Evolutionary conservation across 2,888 invertebrate genomes (phyloP).

Genomic region (Acanthosoma haemorrhoidale): DNA sequence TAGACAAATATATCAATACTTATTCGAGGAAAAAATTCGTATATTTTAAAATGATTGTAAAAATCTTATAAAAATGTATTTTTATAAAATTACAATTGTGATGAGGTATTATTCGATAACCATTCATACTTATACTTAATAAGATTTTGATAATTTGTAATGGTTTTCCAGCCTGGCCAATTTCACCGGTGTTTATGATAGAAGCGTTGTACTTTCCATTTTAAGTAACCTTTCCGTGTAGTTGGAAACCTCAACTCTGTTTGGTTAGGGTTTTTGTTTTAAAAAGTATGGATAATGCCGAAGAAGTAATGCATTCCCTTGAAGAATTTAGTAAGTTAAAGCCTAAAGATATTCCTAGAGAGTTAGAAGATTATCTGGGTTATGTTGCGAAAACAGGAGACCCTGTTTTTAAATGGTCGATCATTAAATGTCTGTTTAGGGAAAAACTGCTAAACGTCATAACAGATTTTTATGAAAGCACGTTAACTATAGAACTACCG

Average conservation of each 20-base stretch:
- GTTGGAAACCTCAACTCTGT: background rate
- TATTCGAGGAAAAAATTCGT: too few species aligned
- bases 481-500: constrained; percentile 68
- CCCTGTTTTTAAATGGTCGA: constrained; percentile 86
- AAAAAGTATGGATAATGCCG: constrained; percentile 71
- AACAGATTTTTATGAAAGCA: constrained; percentile 78
- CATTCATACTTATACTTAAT: background rate
- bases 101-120: too few species aligned
- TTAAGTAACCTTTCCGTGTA: constrained; percentile 9
- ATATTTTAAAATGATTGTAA: too few species aligned
- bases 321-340: constrained; percentile 76
- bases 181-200: constrained; percentile 23
- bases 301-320: constrained; percentile 74
- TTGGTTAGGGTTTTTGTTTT: background rate
- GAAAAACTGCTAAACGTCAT: constrained; percentile 82
- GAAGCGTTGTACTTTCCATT: constrained; percentile 18
- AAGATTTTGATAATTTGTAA: background rate
- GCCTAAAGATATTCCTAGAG: constrained; percentile 76
- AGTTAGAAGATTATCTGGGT: constrained; percentile 81
- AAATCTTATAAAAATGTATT: too few species aligned
- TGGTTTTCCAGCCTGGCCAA: constrained; percentile 11
- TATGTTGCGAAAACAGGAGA: constrained; percentile 92
- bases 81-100: too few species aligned
- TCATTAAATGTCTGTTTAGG: constrained; percentile 79
- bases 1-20: too few species aligned